Conservation (phyloP, 2,888 invertebrate genomes). For the Scaptomyza tumidula region DNA sequence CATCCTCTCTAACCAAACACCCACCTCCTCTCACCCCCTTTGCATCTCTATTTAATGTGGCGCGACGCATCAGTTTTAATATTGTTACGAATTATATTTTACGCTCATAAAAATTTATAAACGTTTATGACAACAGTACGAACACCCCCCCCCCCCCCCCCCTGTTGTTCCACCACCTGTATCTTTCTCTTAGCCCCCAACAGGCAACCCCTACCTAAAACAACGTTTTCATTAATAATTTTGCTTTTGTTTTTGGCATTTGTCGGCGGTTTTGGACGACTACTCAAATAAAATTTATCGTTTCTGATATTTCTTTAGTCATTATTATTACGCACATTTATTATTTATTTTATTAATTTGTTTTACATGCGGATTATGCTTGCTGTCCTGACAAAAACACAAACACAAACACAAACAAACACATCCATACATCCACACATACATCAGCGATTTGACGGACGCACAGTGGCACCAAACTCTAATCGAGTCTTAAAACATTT, state of each 20-base stretch:
- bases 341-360: constrained; percentile 71
- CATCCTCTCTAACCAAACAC: not conserved
- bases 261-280: constrained; percentile 56
- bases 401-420: constrained; percentile 8
- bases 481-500: not conserved
- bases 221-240: constrained; percentile 53
- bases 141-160: not conserved
- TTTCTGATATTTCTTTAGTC: constrained; percentile 77
- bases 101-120: constrained; percentile 69
- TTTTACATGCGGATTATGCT: constrained; percentile 65
- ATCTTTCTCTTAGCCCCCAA: not conserved
- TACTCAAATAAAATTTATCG: constrained; percentile 75
- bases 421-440: not conserved
- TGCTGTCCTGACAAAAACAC: constrained; percentile 20
- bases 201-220: not conserved
- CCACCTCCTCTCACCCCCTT: not conserved
- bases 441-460: constrained; percentile 4
- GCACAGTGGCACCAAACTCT: constrained; percentile 10
- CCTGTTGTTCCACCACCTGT: not conserved
- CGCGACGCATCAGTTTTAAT: constrained; percentile 73
- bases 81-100: constrained; percentile 74
- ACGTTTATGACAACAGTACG: constrained; percentile 67
- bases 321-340: constrained; percentile 75
- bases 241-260: constrained; percentile 57
- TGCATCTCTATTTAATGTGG: constrained; percentile 64